Evolutionary conservation across 2,888 invertebrate genomes (phyloP), one percentile per base, ranked within the genome.

Genomic region (Creontiades dilutus): DNA sequence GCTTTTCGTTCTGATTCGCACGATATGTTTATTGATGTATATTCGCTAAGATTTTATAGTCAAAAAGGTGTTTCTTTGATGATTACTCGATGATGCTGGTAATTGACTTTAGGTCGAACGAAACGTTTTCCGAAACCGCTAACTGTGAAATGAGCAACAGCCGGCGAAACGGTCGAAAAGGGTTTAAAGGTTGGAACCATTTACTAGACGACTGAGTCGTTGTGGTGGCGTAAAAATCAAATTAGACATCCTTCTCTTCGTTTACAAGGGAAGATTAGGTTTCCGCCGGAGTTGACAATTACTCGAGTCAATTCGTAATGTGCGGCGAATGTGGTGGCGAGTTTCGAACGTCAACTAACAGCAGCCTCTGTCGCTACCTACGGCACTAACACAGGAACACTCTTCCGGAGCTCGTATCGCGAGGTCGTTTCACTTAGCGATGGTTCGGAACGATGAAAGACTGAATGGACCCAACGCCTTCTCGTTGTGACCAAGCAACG

Each of bases 261-360:
- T 68, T 68, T 68, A 68, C 68, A 68, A 68, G 68, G 68, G 68
- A 68, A 68, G 68, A 68, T 68, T 68, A 68, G 68, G 68, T 68
- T 68, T 68, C 68, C 68, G 68, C 23, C 27, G 68, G 68, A 68
- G 68, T 68, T 23, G 68, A 68, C 23, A 68, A 68, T 68, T 68
- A 68, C 68, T 23, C 12, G 68, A 68, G 68, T 68, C 68, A 68
- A 68, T 68, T 68, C 23, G 37, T 37, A 37, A 37, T 37, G 37
- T 37, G 68, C 27, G 68, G 68, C 68, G 27, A 23, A 68, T 68
- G 68, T 23, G 68, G 68, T 27, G 68, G 68, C 68, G 68, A 19
- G 68, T 68, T 68, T 23, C 68, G 68, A 23, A 68, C 19, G 68
- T 23, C 52, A 52, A 16, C 16, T 52, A 52, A 52, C 52, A 7